phyloP scores from a whole-genome alignment of 1,140 invertebrate species.

The Sycophila sp. region DNA sequence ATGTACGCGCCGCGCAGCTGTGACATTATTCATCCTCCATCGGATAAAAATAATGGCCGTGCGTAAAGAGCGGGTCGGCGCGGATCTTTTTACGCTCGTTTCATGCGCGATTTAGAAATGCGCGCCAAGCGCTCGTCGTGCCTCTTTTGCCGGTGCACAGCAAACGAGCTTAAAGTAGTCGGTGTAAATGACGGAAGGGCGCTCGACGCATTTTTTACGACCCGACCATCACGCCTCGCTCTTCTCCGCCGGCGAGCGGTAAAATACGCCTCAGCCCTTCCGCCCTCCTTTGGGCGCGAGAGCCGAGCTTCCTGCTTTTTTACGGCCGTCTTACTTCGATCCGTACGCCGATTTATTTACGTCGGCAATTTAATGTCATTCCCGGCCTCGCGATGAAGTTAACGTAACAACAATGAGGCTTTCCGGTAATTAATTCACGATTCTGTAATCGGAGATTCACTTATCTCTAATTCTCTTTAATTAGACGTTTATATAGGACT shows the following conservation, averaged over 20 bases:
- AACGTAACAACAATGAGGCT: too few relatives aligned
- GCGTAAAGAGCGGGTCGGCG: constrained; percentile 26
- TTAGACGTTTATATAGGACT: too few relatives aligned
- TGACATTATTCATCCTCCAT: constrained; percentile 52
- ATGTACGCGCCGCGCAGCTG: neutral
- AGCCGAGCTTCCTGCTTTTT: too few relatives aligned
- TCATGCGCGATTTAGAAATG: constrained; percentile 26
- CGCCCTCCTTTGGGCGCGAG: too few relatives aligned
- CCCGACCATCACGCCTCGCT: neutral
- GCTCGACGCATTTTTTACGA: constrained; percentile 17
- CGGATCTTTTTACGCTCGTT: constrained; percentile 21
- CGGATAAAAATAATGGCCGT: constrained; percentile 51
- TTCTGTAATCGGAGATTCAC: too few relatives aligned
- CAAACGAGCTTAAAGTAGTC: constrained; percentile 10
- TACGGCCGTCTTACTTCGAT: too few relatives aligned
- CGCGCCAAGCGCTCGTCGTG: too few relatives aligned
- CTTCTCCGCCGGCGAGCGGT: neutral
- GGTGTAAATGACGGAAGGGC: constrained; percentile 27
- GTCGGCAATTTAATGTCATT: neutral
- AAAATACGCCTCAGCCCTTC: neutral
- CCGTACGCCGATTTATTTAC: neutral
- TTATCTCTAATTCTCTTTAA: too few relatives aligned
- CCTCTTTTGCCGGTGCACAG: neutral
- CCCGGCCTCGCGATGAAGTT: neutral
- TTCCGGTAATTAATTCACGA: too few relatives aligned